Percentiles rank a stretch among this genome's conserved stretches.
phyloP scores from a whole-genome alignment of 2,797 vertebrate species.

The Hypotaenidia philippensis region DNA sequence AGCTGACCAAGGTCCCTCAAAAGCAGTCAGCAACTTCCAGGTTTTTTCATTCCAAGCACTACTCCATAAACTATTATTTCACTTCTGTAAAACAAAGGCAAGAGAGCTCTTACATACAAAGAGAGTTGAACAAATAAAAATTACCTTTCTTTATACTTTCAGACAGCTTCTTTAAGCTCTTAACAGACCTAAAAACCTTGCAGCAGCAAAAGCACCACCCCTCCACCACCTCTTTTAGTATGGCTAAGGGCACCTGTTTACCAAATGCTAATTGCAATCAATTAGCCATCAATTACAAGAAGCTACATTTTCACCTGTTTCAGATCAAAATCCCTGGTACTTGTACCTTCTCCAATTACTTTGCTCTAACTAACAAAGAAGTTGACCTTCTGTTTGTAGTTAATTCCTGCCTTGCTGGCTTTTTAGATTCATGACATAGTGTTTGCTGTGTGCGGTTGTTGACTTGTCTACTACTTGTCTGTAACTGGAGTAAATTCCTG shows the following conservation, averaged over 20 bases:
- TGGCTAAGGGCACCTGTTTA: neutral
- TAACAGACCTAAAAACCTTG: accelerated
- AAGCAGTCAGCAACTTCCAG: neutral
- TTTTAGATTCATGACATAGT: accelerated
- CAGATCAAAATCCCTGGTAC: conserved; percentile 19
- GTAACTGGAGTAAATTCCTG: neutral
- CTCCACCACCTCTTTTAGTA: neutral
- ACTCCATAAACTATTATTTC: neutral
- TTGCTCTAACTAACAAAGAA: neutral
- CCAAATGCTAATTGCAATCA: conserved; percentile 15
- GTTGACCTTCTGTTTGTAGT: neutral
- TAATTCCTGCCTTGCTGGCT: neutral
- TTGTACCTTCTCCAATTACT: neutral
- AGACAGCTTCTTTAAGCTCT: neutral
- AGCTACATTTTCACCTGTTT: conserved; percentile 60
- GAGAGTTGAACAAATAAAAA: neutral
- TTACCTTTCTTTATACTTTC: neutral
- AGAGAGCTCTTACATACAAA: neutral
- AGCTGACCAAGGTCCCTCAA: neutral
- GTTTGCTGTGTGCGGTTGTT: neutral
- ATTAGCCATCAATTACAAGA: conserved; percentile 63
- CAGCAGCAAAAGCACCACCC: accelerated
- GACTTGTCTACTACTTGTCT: neutral
- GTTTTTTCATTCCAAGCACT: neutral
- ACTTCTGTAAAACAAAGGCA: neutral